A percentile compares a stretch with the other conserved stretches of the same genome.
These are phyloP conservation scores for Eristalis intricaria DNA, from an alignment of 2,888 invertebrate genomes.

Conservation along the genomic window DNA sequence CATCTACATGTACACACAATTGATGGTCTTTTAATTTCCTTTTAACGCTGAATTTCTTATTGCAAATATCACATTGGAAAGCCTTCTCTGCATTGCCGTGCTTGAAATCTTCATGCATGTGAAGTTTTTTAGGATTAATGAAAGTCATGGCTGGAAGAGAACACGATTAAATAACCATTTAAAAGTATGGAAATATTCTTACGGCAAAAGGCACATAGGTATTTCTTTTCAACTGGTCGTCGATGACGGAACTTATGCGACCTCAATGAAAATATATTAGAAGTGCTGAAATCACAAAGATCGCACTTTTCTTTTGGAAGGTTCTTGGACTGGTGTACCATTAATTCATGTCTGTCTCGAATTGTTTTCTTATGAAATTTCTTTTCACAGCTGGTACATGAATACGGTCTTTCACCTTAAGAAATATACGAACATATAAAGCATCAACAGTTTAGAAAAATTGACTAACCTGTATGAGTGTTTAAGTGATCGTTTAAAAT, in stretches of 20 bases:
- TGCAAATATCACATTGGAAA: conserved; percentile 39
- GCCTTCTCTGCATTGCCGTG: conserved; percentile 51
- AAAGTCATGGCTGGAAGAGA: conserved; percentile 64
- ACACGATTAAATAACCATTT: too few species aligned
- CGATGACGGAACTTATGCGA: conserved; percentile 45
- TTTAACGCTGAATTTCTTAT: conserved; percentile 36
- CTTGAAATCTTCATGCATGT: conserved; percentile 68
- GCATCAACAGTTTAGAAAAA: too few species aligned
- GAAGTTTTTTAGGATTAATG: conserved; percentile 53
- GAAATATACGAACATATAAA: neutral
- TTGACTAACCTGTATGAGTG: conserved; percentile 26
- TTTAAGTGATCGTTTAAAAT: conserved; percentile 39
- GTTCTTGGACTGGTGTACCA: conserved; percentile 27
- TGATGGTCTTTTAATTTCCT: conserved; percentile 46
- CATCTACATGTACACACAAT: conserved; percentile 43
- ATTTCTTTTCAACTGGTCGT: conserved; percentile 42
- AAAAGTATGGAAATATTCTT: conserved; percentile 8
- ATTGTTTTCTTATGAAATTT: conserved; percentile 29
- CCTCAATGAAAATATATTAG: conserved; percentile 16
- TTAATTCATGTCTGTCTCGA: conserved; percentile 38
- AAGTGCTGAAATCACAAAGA: conserved; percentile 35
- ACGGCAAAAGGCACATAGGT: conserved; percentile 61
- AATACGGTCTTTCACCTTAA: conserved; percentile 36
- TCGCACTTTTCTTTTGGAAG: conserved; percentile 37
- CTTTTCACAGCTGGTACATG: conserved; percentile 32